phyloP scores from a whole-genome alignment of 2,797 vertebrate genomes.

The Coluber constrictor region DNA sequence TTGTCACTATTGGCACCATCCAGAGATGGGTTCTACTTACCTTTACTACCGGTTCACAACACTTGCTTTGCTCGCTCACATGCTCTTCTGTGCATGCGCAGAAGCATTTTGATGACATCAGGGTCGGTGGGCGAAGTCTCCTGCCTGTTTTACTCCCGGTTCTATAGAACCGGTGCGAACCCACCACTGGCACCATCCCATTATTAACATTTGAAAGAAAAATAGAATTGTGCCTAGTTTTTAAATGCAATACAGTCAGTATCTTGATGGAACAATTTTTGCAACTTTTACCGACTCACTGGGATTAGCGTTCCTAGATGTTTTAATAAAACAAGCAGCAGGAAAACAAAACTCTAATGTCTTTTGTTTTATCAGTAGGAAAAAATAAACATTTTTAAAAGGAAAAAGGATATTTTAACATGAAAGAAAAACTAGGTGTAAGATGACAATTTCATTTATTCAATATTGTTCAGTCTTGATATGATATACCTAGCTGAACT shows the following conservation, averaged over 20 bases:
- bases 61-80: too few relatives aligned
- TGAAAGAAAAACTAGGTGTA: slow-evolving; percentile 20
- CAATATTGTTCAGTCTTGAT: slow-evolving; percentile 14
- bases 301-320: background rate
- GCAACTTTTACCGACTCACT: background rate
- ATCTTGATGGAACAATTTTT: background rate
- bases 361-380: background rate
- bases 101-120: too few relatives aligned
- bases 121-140: too few relatives aligned
- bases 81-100: too few relatives aligned
- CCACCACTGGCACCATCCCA: background rate
- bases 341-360: background rate
- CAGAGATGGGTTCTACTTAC: too few relatives aligned
- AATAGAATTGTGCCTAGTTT: background rate
- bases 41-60: too few relatives aligned
- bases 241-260: background rate
- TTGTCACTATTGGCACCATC: background rate
- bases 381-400: background rate
- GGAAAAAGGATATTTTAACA: slow-evolving; percentile 9
- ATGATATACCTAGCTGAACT: slow-evolving; percentile 27
- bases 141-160: too few relatives aligned
- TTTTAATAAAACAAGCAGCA: background rate
- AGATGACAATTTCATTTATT: background rate
- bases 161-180: too few relatives aligned
- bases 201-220: background rate